These are phyloP conservation scores for Odontothrips loti DNA, from an alignment of 2,888 invertebrate genomes.

Conservation along the genomic window DNA sequence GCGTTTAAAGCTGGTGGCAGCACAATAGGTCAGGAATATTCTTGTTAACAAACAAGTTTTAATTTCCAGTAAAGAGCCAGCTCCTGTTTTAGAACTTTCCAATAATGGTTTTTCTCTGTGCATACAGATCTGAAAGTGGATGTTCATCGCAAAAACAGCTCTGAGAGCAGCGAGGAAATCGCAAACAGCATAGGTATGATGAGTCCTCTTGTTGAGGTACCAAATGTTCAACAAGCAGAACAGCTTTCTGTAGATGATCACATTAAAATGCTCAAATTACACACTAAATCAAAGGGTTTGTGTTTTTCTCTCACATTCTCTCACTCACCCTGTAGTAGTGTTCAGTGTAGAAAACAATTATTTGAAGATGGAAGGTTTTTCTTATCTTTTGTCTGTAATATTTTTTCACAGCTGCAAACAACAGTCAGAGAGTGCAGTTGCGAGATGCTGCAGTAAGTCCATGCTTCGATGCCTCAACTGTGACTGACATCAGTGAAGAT, in stretches of 20 bases:
- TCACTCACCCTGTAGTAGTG: background rate
- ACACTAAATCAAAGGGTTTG: constrained; percentile 4
- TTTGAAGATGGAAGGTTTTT: background rate
- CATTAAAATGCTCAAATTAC: constrained; percentile 20
- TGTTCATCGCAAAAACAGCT: constrained; percentile 87
- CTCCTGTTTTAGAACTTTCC: background rate
- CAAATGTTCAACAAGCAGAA: background rate
- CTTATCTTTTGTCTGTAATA: background rate
- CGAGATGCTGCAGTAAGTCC: background rate
- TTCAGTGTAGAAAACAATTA: too few species aligned
- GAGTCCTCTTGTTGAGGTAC: constrained; percentile 4
- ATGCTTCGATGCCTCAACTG: background rate
- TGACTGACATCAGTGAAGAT: constrained; percentile 10
- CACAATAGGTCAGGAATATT: constrained; percentile 56
- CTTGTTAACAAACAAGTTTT: constrained; percentile 4
- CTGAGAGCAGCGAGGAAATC: constrained; percentile 77
- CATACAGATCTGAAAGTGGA: constrained; percentile 80
- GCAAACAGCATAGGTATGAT: constrained; percentile 9
- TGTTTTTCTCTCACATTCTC: constrained; percentile 18
- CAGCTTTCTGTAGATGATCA: constrained; percentile 23
- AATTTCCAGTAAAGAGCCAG: too few species aligned
- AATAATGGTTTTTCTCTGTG: constrained; percentile 25
- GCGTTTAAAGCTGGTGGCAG: constrained; percentile 43
- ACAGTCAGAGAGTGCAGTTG: constrained; percentile 31
- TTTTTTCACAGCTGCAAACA: constrained; percentile 40